phyloP scores from a whole-genome alignment of 2,797 vertebrate species.

The Phrynocephalus forsythii region DNA sequence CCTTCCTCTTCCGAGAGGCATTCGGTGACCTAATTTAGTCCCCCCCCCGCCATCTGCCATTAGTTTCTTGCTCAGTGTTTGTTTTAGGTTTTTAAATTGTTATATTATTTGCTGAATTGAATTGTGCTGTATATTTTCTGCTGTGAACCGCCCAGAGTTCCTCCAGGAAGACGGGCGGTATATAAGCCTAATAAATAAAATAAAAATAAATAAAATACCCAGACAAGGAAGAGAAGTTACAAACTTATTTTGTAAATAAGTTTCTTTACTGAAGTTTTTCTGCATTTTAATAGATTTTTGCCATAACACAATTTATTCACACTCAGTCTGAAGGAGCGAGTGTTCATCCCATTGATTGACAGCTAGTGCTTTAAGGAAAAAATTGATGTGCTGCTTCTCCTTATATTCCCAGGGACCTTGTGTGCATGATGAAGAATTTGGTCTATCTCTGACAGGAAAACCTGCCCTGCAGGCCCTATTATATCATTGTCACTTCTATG shows the following conservation, averaged over 20 bases:
- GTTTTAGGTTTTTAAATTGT: no score
- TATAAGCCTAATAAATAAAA: no score
- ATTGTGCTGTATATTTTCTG: no score
- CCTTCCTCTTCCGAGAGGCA: no score
- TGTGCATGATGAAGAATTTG: constrained; percentile 92
- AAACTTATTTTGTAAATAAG: neutral
- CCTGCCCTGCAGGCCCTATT: constrained; percentile 90
- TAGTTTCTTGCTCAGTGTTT: no score
- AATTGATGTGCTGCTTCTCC: neutral
- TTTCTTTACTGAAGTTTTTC: neutral
- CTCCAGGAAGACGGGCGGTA: no score
- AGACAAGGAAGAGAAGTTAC: neutral
- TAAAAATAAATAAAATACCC: no score
- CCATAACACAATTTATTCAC: neutral
- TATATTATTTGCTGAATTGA: no score
- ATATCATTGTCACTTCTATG: constrained; percentile 92
- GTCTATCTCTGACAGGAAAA: constrained; percentile 87
- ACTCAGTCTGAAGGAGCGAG: neutral
- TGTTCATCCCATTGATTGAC: no score
- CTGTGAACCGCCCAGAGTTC: no score
- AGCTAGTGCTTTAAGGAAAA: neutral
- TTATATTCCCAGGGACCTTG: constrained; percentile 83
- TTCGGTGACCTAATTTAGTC: no score
- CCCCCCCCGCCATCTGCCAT: no score
- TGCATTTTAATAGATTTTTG: neutral